Evolutionary conservation across 2,113 vertebrate genomes (phyloP), one percentile per base, ranked within the genome.

Genomic region (Engystomops pustulosus): DNA sequence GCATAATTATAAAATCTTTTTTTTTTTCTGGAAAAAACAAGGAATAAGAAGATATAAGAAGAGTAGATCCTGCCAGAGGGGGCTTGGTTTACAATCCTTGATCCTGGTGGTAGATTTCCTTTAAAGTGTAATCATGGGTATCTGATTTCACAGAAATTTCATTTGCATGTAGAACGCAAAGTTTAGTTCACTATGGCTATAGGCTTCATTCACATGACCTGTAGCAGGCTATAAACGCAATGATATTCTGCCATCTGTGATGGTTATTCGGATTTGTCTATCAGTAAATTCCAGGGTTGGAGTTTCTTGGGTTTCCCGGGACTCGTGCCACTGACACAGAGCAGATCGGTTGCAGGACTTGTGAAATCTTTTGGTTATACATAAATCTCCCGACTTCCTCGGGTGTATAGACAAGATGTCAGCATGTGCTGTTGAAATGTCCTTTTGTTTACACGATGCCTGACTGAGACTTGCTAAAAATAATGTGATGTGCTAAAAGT

Each of bases 381-480:
- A 76, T 5, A 53, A 32, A 32, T 77, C 49, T 36, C 5, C n/a
- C 2, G 2, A 36, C 23, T 34, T 32, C 34, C 3, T 9, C 11
- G 2, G 17, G 18, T 20, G 17, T 18, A 23, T 1, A 51, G 25
- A 75, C 14, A 32, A 30, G 72, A 20, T 32, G 30, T 32, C 23
- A 5, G 32, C 65, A 51, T 20, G 27, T 32, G 23, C 15, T 72
- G 80, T n/a, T 60, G 68, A 82, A 82, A 82, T 60, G 23, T 44
- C 18, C n/a, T 58, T 17, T 82, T 82, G 67, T 81, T 70, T 53
- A 71, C 32, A 14, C 17, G 14, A 14, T 30, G 47, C 80, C 9
- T 51, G 49, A 8, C 9, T 36, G 49, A 3, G 12, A 58, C 7
- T 27, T 49, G 32, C 34, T 71, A 81, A 55, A 81, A 55, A 71